Base-by-base conservation (phyloP, 2,888 invertebrate genomes). In the Odontocolon sp. region DNA sequence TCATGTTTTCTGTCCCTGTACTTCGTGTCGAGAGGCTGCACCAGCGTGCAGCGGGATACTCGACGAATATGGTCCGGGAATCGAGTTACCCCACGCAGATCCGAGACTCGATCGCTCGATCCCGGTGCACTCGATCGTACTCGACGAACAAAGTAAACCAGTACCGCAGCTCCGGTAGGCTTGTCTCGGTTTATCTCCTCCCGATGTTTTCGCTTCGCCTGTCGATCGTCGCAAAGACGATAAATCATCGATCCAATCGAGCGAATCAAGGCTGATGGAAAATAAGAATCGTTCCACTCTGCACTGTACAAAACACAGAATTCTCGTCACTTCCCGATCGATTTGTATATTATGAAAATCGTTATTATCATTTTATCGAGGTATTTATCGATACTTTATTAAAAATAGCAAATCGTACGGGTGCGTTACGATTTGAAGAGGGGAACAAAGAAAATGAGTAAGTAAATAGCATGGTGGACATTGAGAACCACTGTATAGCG, bases 81-180 rank as follows among this genome's bases (percentile, higher is more conserved):
- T 85, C 82, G 79, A 81, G 84, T 85, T 85, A 85, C 75, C 85
- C 85, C 83, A 85, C 84, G 85, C 82, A 82, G 67, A 71, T 26
- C 67, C 77, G 78, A 77, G 71, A 71, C 61, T 11, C 71, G 63
- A 61, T 61, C 42, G 16, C 38, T 38, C 71, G 18, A n/a, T 23
- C 21, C 14, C 26, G 21, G 9, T 33, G 45, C 38, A 28, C 28
- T 23, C 71, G 57, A 56, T 64, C 47, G 31, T 36, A 57, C 52
- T 38, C 3, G 14, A 66, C 36, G 67, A 71, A 70, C 74, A 75
- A 72, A 75, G 69, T 66, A 26, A 59, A 64, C 47, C 66, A 54
- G n/a, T 50, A 64, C 8, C 18, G 36, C 23, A 14, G 59, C 28
- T 23, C 45, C 26, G 26, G 11, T 31, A 18, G n/a, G 14, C 45